phyloP scores from a whole-genome alignment of 2,888 invertebrate genomes.

The Drosophila multiciliata region DNA sequence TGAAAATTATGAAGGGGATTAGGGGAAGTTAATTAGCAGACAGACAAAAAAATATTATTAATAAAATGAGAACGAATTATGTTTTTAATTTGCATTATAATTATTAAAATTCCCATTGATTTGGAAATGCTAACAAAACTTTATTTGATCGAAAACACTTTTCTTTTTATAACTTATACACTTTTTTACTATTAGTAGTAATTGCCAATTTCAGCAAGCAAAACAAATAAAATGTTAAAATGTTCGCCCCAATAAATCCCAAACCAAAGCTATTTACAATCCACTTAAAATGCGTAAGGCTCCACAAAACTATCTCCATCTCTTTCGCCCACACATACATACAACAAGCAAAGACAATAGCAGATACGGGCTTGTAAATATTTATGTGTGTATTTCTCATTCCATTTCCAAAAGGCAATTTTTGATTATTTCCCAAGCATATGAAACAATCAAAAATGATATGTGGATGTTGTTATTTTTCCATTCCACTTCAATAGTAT shows the following conservation, averaged over 20 bases:
- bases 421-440: slow-evolving; percentile 35
- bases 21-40: slow-evolving; percentile 30
- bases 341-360: slow-evolving; percentile 5
- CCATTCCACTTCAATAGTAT: slow-evolving; percentile 68
- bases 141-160: neutral
- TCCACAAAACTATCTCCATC: slow-evolving; percentile 16
- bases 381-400: slow-evolving; percentile 3
- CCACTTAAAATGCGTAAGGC: slow-evolving; percentile 37
- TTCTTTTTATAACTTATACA: neutral
- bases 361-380: slow-evolving; percentile 4
- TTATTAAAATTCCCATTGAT: neutral
- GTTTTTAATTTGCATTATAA: slow-evolving; percentile 12
- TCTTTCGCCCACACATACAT: neutral
- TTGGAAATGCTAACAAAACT: slow-evolving; percentile 5
- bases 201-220: slow-evolving; percentile 24
- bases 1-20: slow-evolving; percentile 16
- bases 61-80: slow-evolving; percentile 24
- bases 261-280: slow-evolving; percentile 41
- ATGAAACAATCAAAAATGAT: slow-evolving; percentile 60
- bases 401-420: neutral
- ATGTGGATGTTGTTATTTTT: slow-evolving; percentile 45
- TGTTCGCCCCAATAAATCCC: neutral
- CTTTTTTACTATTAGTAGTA: neutral
- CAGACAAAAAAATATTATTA: slow-evolving; percentile 6
- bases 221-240: slow-evolving; percentile 24